phyloP scores from a whole-genome alignment of 2,888 invertebrate species.

The Druceiella hillmani region DNA sequence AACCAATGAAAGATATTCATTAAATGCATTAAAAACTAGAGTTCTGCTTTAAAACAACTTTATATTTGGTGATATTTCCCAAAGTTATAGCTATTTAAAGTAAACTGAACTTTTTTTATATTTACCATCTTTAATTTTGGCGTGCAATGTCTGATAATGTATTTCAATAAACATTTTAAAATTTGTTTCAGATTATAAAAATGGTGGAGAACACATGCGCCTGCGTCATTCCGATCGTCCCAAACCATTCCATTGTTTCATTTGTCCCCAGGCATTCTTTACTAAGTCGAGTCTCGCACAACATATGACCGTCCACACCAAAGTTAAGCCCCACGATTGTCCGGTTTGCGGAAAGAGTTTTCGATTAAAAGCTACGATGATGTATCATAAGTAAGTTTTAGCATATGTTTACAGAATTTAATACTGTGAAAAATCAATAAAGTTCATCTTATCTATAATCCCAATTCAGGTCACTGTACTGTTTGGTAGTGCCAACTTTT shows the following conservation, averaged over 20 bases:
- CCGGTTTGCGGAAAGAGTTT: conserved; percentile 35
- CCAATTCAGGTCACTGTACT: neutral
- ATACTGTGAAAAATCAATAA: neutral
- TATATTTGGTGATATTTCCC: too few species aligned
- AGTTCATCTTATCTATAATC: neutral
- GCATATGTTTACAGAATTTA: neutral
- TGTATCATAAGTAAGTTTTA: conserved; percentile 34
- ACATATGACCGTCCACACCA: conserved; percentile 36
- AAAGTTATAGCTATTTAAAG: too few species aligned
- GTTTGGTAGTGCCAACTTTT: neutral
- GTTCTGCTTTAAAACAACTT: too few species aligned
- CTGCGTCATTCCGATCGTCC: conserved; percentile 9
- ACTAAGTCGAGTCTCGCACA: conserved; percentile 29
- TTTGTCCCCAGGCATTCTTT: conserved; percentile 34
- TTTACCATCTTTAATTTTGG: too few species aligned
- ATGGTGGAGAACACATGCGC: conserved; percentile 12
- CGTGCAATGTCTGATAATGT: too few species aligned
- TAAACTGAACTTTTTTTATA: too few species aligned
- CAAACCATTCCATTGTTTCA: conserved; percentile 28
- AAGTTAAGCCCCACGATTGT: conserved; percentile 34
- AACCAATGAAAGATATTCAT: too few species aligned
- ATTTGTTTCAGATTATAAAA: conserved; percentile 13
- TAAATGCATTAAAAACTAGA: too few species aligned
- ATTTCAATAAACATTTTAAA: neutral
- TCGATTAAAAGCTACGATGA: conserved; percentile 28